These are phyloP conservation scores for Tupaia chinensis DNA, from an alignment of 2,113 vertebrate species.

Conservation along the genomic window DNA sequence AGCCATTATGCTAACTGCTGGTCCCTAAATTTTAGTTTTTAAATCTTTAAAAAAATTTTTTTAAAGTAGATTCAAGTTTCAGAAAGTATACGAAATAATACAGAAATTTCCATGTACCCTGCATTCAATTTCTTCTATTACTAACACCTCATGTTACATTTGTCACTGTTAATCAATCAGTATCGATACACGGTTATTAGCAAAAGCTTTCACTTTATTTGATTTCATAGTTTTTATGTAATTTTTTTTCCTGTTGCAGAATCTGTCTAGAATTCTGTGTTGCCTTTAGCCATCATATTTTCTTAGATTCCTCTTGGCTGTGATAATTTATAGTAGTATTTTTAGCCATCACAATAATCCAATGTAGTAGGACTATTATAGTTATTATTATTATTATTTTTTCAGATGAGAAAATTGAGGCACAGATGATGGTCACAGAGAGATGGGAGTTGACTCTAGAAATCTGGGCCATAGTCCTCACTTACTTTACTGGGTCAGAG, in stretches of 20 bases:
- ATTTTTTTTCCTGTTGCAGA: neutral
- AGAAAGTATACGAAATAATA: constrained; percentile 17
- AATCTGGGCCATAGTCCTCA: neutral
- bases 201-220: neutral
- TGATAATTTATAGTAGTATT: neutral
- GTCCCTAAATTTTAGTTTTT: constrained; percentile 12
- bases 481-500: too few species aligned
- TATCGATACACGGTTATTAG: neutral
- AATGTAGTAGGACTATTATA: neutral
- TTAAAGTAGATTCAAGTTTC: constrained; percentile 31
- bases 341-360: constrained; percentile 13
- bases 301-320: neutral
- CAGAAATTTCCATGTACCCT: neutral
- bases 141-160: neutral
- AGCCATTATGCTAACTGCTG: too few species aligned
- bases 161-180: neutral
- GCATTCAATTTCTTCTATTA: neutral
- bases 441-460: neutral
- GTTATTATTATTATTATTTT: neutral
- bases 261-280: neutral
- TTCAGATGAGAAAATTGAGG: neutral
- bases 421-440: neutral
- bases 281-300: neutral
- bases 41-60: constrained; percentile 44
- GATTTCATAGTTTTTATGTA: neutral